Evolutionary conservation across 2,797 vertebrate species (phyloP), one percentile per base, ranked within the genome.

Genomic region (Furcifer pardalis): DNA sequence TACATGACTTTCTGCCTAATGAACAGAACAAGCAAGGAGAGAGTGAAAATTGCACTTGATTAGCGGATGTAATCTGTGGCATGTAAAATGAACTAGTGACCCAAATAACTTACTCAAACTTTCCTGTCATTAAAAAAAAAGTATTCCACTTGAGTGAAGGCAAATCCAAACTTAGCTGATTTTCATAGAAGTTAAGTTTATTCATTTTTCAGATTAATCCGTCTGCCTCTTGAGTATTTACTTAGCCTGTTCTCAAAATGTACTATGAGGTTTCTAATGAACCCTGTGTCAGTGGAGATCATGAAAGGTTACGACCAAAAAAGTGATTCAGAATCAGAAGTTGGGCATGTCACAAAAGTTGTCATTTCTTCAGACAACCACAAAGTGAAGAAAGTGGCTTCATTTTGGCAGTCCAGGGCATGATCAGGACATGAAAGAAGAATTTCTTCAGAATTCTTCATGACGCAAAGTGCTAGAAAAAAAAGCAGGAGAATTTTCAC

Each of bases 111-210:
- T 32, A 3, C 37, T 35, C 10, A 23, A 49, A 37, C 65, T 81
- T 68, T 44, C 40, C 37, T 69, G 46, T 77, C 49, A n/a, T n/a
- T n/a, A n/a, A 46, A 80, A 62, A 78, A 66, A 85, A 81, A 80
- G 71, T 6, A n/a, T 63, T 69, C 30, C 13, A 1, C 49, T 76
- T 32, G 21, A 59, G 21, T 9, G 63, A 69, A 35, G 62, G n/a
- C 60, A 42, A 74, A 30, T 59, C 78, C 63, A 69, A 7, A 49
- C 69, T 23, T 56, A 44, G 10, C 52, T 35, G 49, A 23, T 72
- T 46, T 17, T 59, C n/a, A 40, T 56, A 44, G 46, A 46, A 59
- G 23, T 56, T 2, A 23, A 40, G 21, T 15, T 78, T 1, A 32
- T 65, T 69, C 21, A 71, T 74, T 40, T 40, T 71, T 71, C 40